Conservation (phyloP, 1,140 invertebrate genomes). For the Euschistus heros region DNA sequence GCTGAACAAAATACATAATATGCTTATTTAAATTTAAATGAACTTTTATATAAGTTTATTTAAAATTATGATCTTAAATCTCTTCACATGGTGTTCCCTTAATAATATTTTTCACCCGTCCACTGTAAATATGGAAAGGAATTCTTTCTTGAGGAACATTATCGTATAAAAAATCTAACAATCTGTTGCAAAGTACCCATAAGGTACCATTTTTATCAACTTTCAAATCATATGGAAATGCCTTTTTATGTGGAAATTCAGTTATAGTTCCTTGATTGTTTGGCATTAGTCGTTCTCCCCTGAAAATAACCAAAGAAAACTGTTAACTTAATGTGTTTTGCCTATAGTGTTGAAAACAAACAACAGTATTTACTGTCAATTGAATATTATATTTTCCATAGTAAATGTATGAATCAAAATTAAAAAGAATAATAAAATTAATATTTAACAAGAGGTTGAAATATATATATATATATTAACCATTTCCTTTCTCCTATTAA, state of each 20-base stretch:
- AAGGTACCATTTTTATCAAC: constrained; percentile 57
- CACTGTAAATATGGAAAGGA: constrained; percentile 59
- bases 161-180: constrained; percentile 57
- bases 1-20: too few species aligned
- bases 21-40: too few species aligned
- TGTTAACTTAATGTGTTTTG: too few species aligned
- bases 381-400: too few species aligned
- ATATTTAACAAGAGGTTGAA: too few species aligned
- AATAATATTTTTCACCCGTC: constrained; percentile 52
- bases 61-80: constrained; percentile 22
- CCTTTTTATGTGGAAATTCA: constrained; percentile 53
- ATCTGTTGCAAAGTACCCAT: constrained; percentile 60
- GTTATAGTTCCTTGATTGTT: constrained; percentile 43
- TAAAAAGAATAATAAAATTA: too few species aligned
- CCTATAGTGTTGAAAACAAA: too few species aligned
- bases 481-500: background rate
- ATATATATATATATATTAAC: too few species aligned
- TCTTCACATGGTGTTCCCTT: constrained; percentile 51
- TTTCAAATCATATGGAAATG: constrained; percentile 67
- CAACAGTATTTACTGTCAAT: too few species aligned
- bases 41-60: too few species aligned
- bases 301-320: constrained; percentile 33
- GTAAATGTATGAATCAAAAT: too few species aligned
- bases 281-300: constrained; percentile 32
- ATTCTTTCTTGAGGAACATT: constrained; percentile 49